phyloP scores from a whole-genome alignment of 2,888 invertebrate species.

The Eilema sororculum region DNA sequence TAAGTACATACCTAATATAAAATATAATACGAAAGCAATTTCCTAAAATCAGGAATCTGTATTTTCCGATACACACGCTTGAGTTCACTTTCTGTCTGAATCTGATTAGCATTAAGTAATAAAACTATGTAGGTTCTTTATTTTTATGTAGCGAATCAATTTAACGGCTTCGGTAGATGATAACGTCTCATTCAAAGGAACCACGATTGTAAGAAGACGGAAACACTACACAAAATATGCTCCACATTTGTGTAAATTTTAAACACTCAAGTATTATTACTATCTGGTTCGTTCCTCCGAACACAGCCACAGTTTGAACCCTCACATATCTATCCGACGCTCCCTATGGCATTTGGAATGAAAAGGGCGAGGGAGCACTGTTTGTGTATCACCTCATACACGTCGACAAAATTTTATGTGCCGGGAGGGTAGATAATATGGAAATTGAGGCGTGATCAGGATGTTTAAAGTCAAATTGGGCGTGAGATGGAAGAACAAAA shows the following conservation, averaged over 20 bases:
- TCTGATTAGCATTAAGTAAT: too few species aligned
- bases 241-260: neutral
- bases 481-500: conserved; percentile 47
- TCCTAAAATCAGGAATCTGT: too few species aligned
- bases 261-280: neutral
- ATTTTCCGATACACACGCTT: too few species aligned
- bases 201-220: neutral
- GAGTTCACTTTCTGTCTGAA: too few species aligned
- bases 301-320: conserved; percentile 20
- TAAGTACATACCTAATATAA: too few species aligned
- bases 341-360: conserved; percentile 42
- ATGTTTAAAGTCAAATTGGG: conserved; percentile 56
- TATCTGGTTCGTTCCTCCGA: neutral
- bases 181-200: neutral
- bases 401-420: conserved; percentile 57
- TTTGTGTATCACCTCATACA: conserved; percentile 58
- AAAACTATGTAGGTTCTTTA: too few species aligned
- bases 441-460: conserved; percentile 53
- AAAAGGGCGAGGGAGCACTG: conserved; percentile 54
- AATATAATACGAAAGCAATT: too few species aligned
- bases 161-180: neutral
- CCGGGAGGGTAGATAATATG: conserved; percentile 60
- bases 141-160: too few species aligned
- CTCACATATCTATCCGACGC: conserved; percentile 30
- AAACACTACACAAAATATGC: neutral